phyloP scores from a whole-genome alignment of 2,113 vertebrate species.

The Trochalopteron elliotii region DNA sequence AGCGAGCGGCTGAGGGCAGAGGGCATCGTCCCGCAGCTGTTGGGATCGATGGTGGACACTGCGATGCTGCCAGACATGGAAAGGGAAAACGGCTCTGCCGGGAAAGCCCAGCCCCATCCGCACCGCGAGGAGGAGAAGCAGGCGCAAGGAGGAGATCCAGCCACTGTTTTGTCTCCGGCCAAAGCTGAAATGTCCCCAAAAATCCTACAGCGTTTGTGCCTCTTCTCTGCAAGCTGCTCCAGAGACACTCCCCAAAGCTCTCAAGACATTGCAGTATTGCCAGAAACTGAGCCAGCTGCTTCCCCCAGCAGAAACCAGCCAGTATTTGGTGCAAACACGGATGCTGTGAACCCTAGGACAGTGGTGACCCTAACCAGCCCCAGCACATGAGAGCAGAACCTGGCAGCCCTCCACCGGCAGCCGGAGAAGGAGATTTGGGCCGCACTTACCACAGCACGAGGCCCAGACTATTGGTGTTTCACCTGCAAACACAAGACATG shows the following conservation, averaged over 20 bases:
- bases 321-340: neutral
- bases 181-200: neutral
- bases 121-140: neutral
- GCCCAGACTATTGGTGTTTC: constrained; percentile 21
- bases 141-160: neutral
- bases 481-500: constrained; percentile 61
- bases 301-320: neutral
- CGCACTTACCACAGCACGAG: constrained; percentile 34
- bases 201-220: fast-evolving
- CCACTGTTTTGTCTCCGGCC: neutral
- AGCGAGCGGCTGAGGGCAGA: fast-evolving
- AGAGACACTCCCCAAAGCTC: neutral
- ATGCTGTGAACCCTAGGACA: fast-evolving
- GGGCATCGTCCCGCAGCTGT: fast-evolving
- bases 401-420: neutral
- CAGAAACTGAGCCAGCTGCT: neutral
- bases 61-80: fast-evolving
- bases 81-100: neutral
- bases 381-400: neutral
- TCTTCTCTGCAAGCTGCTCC: neutral
- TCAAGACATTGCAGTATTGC: fast-evolving
- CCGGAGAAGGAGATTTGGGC: neutral
- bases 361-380: neutral
- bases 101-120: neutral
- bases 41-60: fast-evolving